Evolutionary conservation across 2,797 vertebrate species (phyloP).

Genomic region (Anableps anableps): DNA sequence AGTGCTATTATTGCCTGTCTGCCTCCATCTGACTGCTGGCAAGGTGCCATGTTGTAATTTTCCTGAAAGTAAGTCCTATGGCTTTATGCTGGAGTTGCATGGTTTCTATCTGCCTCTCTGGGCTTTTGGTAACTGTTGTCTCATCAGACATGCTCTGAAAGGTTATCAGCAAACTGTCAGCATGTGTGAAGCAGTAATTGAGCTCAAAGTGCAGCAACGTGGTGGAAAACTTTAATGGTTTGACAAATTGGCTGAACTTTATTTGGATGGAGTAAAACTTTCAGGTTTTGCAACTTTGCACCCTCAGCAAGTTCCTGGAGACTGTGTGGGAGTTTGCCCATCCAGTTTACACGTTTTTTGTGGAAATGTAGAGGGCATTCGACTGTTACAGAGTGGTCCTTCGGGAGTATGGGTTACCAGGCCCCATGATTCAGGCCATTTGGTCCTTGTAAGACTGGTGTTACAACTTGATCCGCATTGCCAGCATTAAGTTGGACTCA

Average conservation of each 20-base stretch:
- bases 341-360: too few relatives aligned
- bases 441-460: not conserved
- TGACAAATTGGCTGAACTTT: not conserved
- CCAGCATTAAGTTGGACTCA: not conserved
- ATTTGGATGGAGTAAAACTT: not conserved
- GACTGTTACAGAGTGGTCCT: too few relatives aligned
- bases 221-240: not conserved
- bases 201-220: not conserved
- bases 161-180: slow-evolving; percentile 1
- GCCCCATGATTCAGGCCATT: too few relatives aligned
- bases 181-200: not conserved
- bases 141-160: not conserved
- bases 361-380: too few relatives aligned
- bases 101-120: not conserved
- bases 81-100: not conserved
- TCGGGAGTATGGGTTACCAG: not conserved
- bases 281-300: not conserved
- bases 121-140: not conserved
- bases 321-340: too few relatives aligned
- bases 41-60: not conserved
- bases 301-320: not conserved
- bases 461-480: not conserved
- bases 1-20: not conserved
- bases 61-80: not conserved
- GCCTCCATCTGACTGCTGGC: not conserved